phyloP scores from a whole-genome alignment of 1,140 invertebrate species.

The Agraylea sexmaculata region DNA sequence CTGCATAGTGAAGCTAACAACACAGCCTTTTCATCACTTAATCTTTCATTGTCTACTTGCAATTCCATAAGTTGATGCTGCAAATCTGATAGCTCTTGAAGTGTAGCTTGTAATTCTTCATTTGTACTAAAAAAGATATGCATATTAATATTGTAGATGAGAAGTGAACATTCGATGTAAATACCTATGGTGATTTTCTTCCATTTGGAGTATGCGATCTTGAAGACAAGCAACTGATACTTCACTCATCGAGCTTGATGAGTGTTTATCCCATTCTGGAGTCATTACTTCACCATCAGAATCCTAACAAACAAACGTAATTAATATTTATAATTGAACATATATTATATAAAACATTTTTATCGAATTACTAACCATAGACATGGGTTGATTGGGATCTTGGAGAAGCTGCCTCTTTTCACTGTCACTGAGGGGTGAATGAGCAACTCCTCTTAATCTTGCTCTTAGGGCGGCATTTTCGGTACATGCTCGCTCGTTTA shows the following conservation, averaged over 20 bases:
- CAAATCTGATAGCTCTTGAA: slow-evolving; percentile 83
- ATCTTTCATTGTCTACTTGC: slow-evolving; percentile 74
- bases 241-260: slow-evolving; percentile 70
- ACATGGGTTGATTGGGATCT: slow-evolving; percentile 53
- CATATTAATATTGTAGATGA: slow-evolving; percentile 8
- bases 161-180: not conserved
- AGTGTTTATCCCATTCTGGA: slow-evolving; percentile 82
- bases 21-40: slow-evolving; percentile 78
- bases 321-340: slow-evolving; percentile 32
- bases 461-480: slow-evolving; percentile 63
- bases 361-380: too few relatives aligned
- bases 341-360: too few relatives aligned
- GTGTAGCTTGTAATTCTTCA: slow-evolving; percentile 87
- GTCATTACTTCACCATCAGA: slow-evolving; percentile 47
- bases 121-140: slow-evolving; percentile 60
- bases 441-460: slow-evolving; percentile 60
- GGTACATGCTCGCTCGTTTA: slow-evolving; percentile 51
- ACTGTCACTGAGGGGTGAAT: slow-evolving; percentile 68
- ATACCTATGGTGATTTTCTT: slow-evolving; percentile 70
- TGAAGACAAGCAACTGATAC: slow-evolving; percentile 86
- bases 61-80: slow-evolving; percentile 75
- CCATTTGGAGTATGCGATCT: slow-evolving; percentile 84
- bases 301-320: slow-evolving; percentile 10
- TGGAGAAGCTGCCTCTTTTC: slow-evolving; percentile 65
- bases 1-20: slow-evolving; percentile 82